phyloP scores from a whole-genome alignment of 1,140 invertebrate species.

The Aphidius gifuensis region DNA sequence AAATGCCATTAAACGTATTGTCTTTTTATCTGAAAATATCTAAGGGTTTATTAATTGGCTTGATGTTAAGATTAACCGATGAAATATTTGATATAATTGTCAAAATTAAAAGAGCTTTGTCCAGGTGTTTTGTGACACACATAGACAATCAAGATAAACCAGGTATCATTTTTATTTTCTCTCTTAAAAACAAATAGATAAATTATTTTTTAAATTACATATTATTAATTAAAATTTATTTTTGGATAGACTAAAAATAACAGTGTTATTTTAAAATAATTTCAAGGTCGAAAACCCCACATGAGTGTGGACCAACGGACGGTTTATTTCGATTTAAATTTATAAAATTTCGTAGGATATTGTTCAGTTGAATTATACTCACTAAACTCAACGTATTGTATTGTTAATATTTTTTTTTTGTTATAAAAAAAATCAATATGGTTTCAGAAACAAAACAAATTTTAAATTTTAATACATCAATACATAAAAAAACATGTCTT shows the following conservation, averaged over 20 bases:
- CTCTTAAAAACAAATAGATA: too few relatives aligned
- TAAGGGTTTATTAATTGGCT: conserved; percentile 41
- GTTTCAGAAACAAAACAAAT: conserved; percentile 35
- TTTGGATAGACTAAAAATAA: background rate
- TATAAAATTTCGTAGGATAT: too few relatives aligned
- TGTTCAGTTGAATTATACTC: too few relatives aligned
- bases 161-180: conserved; percentile 23
- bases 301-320: conserved; percentile 43
- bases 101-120: conserved; percentile 42
- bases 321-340: background rate
- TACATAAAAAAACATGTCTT: conserved; percentile 40
- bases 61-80: conserved; percentile 38
- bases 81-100: conserved; percentile 47
- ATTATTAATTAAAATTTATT: conserved; percentile 1
- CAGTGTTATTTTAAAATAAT: background rate
- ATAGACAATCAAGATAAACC: conserved; percentile 34
- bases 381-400: background rate
- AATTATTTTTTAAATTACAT: background rate
- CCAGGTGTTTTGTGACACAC: conserved; percentile 34
- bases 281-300: conserved; percentile 23
- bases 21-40: conserved; percentile 48
- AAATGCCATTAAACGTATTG: conserved; percentile 35
- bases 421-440: conserved; percentile 39
- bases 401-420: conserved; percentile 16
- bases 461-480: conserved; percentile 31